Percentiles rank a stretch among this genome's conserved stretches.
Evolutionary conservation across 1,140 invertebrate species (phyloP).

Genomic region (Hestina assimilis): DNA sequence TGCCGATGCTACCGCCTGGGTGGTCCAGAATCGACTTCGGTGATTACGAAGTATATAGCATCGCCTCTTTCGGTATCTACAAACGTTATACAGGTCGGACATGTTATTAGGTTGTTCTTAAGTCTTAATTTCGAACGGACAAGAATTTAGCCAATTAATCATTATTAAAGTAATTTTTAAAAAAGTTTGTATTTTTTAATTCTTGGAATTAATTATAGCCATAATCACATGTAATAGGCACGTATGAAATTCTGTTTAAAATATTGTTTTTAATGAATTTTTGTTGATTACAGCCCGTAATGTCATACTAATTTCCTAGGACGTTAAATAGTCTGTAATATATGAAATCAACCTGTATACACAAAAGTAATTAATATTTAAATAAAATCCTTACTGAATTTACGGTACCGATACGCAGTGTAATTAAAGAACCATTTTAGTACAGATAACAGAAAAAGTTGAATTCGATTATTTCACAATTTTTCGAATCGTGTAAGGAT

Average conservation of each 20-base stretch:
- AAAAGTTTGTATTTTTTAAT: not conserved
- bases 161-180: not conserved
- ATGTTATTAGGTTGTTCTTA: constrained; percentile 12
- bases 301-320: not conserved
- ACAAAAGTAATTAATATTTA: constrained; percentile 24
- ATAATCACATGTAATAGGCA: not conserved
- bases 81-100: constrained; percentile 11
- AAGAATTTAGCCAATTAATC: not conserved
- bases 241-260: not conserved
- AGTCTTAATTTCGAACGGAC: constrained; percentile 1
- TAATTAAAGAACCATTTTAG: constrained; percentile 25
- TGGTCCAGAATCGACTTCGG: constrained; percentile 62
- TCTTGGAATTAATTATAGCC: not conserved
- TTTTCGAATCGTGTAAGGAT: not conserved
- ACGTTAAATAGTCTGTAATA: not conserved
- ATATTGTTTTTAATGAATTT: not conserved
- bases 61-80: constrained; percentile 24
- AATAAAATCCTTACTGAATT: constrained; percentile 24
- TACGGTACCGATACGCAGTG: constrained; percentile 19
- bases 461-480: not conserved
- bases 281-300: not conserved
- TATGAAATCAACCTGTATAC: constrained; percentile 15
- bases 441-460: constrained; percentile 13
- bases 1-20: constrained; percentile 56
- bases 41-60: constrained; percentile 61